Conservation (phyloP, 2,797 vertebrate genomes). For the Gallirallus australis region DNA sequence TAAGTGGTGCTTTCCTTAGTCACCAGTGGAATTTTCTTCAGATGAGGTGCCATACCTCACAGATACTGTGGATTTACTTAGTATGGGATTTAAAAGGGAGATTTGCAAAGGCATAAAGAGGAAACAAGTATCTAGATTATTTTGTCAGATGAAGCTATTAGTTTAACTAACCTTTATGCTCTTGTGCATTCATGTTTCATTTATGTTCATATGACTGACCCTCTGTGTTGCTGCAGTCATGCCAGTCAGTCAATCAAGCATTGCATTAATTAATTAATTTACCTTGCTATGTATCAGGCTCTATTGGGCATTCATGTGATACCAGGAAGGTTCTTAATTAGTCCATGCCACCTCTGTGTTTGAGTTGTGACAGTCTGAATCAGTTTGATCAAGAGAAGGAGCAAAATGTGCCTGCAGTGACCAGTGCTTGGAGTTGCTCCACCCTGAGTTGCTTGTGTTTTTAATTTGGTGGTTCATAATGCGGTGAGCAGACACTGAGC, state of each 20-base stretch:
- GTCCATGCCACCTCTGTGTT: not conserved
- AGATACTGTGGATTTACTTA: not conserved
- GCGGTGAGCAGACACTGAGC: not conserved
- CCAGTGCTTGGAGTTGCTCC: not conserved
- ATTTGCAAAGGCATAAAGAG: not conserved
- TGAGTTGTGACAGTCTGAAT: not conserved
- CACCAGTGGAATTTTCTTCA: not conserved
- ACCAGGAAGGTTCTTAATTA: constrained; percentile 5
- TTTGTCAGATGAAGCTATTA: not conserved
- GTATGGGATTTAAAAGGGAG: not conserved
- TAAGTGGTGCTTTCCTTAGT: not conserved
- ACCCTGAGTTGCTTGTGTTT: not conserved
- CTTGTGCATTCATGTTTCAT: not conserved
- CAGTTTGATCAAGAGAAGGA: not conserved
- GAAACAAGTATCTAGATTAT: not conserved
- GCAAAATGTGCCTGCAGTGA: not conserved
- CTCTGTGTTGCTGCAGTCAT: not conserved
- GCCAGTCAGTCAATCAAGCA: not conserved
- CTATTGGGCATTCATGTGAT: not conserved
- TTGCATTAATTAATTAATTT: not conserved
- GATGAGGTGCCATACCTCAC: not conserved
- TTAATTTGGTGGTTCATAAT: not conserved
- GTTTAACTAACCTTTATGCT: not conserved
- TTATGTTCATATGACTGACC: not conserved
- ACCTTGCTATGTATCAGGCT: not conserved